Base-by-base conservation (phyloP, 2,888 invertebrate genomes). In the Arge pagana region DNA sequence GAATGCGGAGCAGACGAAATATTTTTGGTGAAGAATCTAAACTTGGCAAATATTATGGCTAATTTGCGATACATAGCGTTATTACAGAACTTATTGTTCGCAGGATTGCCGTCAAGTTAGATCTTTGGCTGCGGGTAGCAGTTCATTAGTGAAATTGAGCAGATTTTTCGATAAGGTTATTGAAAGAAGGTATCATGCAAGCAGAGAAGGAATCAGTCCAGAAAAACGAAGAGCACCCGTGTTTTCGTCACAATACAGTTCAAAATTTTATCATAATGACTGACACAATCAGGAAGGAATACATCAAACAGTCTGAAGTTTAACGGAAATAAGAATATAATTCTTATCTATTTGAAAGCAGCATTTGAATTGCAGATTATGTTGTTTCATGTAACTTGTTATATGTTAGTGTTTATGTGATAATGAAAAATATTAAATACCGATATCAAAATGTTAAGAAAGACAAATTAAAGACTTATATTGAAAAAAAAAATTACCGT, bases 1-100 rank as follows among this genome's bases (percentile, higher is more conserved):
- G 93, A 95, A 74, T 94, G 93, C 74, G 91, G 93, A 0, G 92
- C 93, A 1, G 96, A 96, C 76, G 96, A 96, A 81, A 91, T 97
- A 69, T 87, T 89, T 78, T 81, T 97, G 57, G 95, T 81, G 72
- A 65, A 8, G 11, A 11, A 3, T 3, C 16, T 13, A 3, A 24
- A 48, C 11, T 1, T 4, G 18, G 19, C 39, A 16, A 15, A 8
- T 8, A 13, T 18, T 10, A 13, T 18, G 37, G 23, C 43, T 5
- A 8, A 26, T n/a, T n/a, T 13, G 7, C 36, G n/a, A 49, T 10
- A 50, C 15, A 6, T 11, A 16, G 28, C n/a, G 28, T 26, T 11
- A 55, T 31, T 28, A 36, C 13, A 21, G 8, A 11, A 16, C 55
- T 53, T 48, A 49, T 53, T 48, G 58, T 52, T 70, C 66, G 35